A percentile compares a stretch with the other conserved stretches of the same genome.
phyloP scores from a whole-genome alignment of 2,797 vertebrate species.

The Microctenopoma stevenorrisi region DNA sequence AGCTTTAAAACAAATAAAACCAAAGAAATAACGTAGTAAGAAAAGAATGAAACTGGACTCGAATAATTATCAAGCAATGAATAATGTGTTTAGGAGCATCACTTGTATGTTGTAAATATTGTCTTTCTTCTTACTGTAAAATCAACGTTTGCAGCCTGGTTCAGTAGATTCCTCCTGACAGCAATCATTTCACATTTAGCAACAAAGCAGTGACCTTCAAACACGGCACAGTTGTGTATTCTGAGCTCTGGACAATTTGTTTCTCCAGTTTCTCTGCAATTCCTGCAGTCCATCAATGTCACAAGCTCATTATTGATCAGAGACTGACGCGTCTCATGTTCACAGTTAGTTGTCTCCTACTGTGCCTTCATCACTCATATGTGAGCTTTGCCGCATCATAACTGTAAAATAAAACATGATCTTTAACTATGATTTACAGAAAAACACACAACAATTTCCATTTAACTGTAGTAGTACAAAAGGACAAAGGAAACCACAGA shows the following conservation, averaged over 20 bases:
- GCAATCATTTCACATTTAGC: constrained; percentile 46
- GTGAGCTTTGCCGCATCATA: constrained; percentile 47
- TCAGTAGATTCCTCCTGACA: constrained; percentile 13
- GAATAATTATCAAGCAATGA: not conserved
- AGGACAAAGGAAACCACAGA: not conserved
- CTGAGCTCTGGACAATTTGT: constrained; percentile 72
- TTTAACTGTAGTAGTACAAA: constrained; percentile 1
- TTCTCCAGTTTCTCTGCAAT: constrained; percentile 81
- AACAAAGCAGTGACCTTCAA: constrained; percentile 74
- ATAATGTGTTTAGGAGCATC: not conserved
- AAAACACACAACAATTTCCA: not conserved
- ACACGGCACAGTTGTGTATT: constrained; percentile 60
- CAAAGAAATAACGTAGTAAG: no score
- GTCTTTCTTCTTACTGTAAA: not conserved
- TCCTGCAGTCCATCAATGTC: constrained; percentile 84
- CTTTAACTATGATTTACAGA: constrained; percentile 37
- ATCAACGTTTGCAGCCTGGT: not conserved
- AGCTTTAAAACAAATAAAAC: not conserved
- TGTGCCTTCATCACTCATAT: constrained; percentile 62
- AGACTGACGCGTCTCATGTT: constrained; percentile 79
- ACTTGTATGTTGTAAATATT: not conserved
- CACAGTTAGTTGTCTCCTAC: constrained; percentile 64
- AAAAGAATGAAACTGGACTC: not conserved
- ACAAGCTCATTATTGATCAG: constrained; percentile 84
- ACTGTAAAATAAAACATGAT: constrained; percentile 47